Conservation (phyloP, 2,888 invertebrate genomes). For the Schrankia costaestrigalis region DNA sequence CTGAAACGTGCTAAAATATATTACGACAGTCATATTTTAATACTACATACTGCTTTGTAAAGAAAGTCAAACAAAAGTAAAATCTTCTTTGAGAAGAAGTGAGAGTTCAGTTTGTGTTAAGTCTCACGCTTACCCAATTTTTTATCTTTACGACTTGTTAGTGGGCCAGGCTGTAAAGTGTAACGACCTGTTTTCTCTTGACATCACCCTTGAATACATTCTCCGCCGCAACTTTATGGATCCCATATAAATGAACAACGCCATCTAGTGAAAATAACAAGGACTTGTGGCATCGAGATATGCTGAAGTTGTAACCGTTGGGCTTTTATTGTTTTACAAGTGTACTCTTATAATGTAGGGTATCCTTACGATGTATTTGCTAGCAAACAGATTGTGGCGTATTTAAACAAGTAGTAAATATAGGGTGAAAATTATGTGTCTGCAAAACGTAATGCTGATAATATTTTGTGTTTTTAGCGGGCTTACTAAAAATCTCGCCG, state of each 20-base stretch:
- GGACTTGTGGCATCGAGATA: conserved; percentile 3
- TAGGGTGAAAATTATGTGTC: no score
- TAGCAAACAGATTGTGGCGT: no score
- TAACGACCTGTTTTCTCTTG: conserved; percentile 18
- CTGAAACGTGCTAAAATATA: no score
- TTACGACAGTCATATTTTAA: no score
- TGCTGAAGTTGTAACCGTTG: neutral
- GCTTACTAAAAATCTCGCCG: no score
- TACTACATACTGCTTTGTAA: no score
- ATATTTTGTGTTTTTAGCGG: no score
- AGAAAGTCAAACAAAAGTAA: neutral
- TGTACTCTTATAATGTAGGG: neutral
- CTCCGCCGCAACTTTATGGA: conserved; percentile 12
- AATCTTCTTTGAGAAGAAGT: neutral
- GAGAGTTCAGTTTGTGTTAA: neutral
- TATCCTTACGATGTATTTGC: neutral
- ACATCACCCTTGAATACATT: conserved; percentile 11
- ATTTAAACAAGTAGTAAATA: no score
- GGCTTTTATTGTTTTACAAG: conserved; percentile 1
- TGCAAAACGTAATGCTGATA: no score
- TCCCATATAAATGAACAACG: conserved; percentile 10
- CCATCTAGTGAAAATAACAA: conserved; percentile 13
- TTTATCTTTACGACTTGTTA: conserved; percentile 19
- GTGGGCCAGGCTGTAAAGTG: conserved; percentile 12
- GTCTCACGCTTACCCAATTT: conserved; percentile 3